Conservation (phyloP, 2,113 vertebrate species). For the Ptilorrhoa leucosticta region DNA sequence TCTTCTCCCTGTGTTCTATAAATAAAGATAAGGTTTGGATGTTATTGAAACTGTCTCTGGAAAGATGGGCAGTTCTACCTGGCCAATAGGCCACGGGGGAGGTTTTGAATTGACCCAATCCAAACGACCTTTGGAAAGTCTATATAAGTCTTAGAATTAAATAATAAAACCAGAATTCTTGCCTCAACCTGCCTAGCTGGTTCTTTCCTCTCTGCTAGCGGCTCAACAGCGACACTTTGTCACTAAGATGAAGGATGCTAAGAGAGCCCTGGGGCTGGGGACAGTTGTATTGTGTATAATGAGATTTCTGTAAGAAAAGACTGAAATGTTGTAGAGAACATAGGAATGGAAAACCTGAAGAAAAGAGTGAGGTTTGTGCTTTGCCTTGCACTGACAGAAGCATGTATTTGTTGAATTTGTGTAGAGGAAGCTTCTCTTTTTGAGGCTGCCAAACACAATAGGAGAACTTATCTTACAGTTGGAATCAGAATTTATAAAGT, state of each 20-base stretch:
- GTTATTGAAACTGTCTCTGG: too few relatives aligned
- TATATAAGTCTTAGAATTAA: too few relatives aligned
- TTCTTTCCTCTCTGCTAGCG: too few relatives aligned
- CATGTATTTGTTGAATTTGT: neutral
- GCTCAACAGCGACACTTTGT: too few relatives aligned
- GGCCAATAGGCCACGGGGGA: too few relatives aligned
- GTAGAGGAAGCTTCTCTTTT: neutral
- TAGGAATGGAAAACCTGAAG: neutral
- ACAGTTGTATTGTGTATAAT: neutral
- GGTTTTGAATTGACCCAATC: too few relatives aligned
- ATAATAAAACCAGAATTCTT: too few relatives aligned
- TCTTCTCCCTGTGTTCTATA: too few relatives aligned
- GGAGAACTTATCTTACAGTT: neutral
- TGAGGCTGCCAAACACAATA: neutral
- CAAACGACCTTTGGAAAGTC: too few relatives aligned
- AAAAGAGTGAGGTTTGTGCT: neutral
- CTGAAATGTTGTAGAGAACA: neutral
- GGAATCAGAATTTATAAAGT: neutral
- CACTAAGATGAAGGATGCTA: neutral
- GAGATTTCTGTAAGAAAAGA: neutral
- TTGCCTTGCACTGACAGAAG: neutral
- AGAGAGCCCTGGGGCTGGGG: neutral
- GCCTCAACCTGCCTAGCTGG: too few relatives aligned
- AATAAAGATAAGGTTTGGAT: too few relatives aligned
- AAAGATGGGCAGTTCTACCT: too few relatives aligned